Base-by-base conservation (phyloP, 2,888 invertebrate genomes). In the Apocheima hispidaria region DNA sequence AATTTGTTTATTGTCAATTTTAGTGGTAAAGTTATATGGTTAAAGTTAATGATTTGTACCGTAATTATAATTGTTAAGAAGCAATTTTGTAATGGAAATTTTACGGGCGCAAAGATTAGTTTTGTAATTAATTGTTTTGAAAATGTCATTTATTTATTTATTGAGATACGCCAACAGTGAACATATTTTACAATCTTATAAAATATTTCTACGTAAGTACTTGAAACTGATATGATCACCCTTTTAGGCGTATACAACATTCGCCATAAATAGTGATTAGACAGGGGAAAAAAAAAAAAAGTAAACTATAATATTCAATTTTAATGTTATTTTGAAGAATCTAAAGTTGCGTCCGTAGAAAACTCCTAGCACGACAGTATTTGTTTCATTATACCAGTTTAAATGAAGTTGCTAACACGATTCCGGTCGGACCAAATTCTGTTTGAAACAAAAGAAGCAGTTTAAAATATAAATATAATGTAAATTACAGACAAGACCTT, bases 1-100 rank as follows among this genome's bases (percentile, higher is more conserved):
- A 79, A 81, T 90, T 92, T 83, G 84, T 88, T 92, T 90, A 84
- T 83, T 83, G 89, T 91, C 91, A 92, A 91, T 92, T 92, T 92
- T 92, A 92, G 90, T 85, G 74, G 74, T 89, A 90, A 84, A 70
- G 76, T 86, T 84, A 81, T 81, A 79, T 78, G 77, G 79, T 78
- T 79, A 79, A 70, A 65, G 71, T 81, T 75, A 77, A 86, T 88
- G 68, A 86, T 90, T 90, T 90, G 77, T 90, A 90, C 84, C 84
- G 75, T 78, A 69, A 72, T 70, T 70, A 72, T 74, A 71, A 75
- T 71, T 71, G 59, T 60, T 58, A 67, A 70, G 73, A 72, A 53
- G 64, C 68, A 70, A 48, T 69, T 73, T 65, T 73, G 53, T 71
- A 68, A 71, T 67, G 64, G 66, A 60, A 60, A 69, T 69, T 66